Conservation (phyloP, 2,797 vertebrate genomes). For the Catharus ustulatus region DNA sequence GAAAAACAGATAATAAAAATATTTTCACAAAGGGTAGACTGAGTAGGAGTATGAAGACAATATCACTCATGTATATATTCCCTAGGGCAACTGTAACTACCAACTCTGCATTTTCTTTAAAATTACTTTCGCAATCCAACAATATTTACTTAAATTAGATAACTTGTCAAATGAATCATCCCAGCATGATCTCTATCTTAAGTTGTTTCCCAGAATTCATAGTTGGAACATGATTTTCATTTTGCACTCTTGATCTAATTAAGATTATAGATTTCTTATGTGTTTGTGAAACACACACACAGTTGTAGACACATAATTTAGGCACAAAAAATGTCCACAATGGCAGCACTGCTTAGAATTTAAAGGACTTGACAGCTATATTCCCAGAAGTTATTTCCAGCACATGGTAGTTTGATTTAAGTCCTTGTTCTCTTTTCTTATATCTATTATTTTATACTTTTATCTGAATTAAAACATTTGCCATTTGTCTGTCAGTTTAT, state of each 20-base stretch:
- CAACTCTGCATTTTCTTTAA: conserved; percentile 7
- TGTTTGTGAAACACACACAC: neutral
- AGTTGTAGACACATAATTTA: neutral
- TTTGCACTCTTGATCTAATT: conserved; percentile 17
- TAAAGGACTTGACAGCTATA: neutral
- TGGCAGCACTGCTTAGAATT: neutral
- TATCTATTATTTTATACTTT: neutral
- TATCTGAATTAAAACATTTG: neutral
- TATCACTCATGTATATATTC: neutral
- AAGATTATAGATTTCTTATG: conserved; percentile 6
- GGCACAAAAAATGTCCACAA: neutral
- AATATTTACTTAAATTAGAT: conserved; percentile 42
- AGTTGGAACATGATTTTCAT: conserved; percentile 4
- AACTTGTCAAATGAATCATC: conserved; percentile 49
- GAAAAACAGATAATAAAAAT: neutral
- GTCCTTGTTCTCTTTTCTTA: neutral
- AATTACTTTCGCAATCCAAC: conserved; percentile 2
- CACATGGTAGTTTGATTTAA: neutral
- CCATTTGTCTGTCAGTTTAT: neutral
- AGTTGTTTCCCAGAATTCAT: neutral
- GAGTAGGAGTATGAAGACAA: neutral
- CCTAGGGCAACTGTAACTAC: neutral
- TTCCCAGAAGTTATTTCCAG: neutral
- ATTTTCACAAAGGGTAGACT: neutral
- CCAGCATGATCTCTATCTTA: conserved; percentile 21